A percentile compares a stretch with the other conserved stretches of the same genome.
Conservation (phyloP, 2,113 vertebrate genomes). For the Corvus cornix region DNA sequence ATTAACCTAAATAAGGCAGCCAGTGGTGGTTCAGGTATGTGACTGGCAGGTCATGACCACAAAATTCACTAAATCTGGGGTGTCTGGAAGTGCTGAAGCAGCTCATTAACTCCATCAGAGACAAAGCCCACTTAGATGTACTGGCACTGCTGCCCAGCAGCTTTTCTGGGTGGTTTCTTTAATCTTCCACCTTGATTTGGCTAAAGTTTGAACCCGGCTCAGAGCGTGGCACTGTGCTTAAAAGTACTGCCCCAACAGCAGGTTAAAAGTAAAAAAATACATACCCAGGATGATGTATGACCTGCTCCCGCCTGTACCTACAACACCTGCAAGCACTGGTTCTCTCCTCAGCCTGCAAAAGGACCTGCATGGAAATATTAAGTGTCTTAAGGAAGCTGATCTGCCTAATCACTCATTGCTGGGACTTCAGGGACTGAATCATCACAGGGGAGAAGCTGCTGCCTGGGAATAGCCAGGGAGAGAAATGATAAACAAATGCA, state of each 20-base stretch:
- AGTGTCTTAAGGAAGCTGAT: background rate
- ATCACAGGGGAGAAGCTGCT: background rate
- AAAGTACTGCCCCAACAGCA: background rate
- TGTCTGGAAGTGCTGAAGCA: background rate
- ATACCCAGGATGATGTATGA: background rate
- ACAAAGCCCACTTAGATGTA: rapidly evolving
- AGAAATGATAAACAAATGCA: background rate
- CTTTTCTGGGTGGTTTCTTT: background rate
- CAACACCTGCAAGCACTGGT: rapidly evolving
- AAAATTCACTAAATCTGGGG: background rate
- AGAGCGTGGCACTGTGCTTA: background rate
- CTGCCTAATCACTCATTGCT: background rate
- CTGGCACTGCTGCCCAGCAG: background rate
- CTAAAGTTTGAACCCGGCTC: background rate
- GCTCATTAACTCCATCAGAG: background rate
- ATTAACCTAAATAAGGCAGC: background rate
- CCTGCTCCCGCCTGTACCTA: background rate
- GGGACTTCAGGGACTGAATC: background rate
- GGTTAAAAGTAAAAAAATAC: background rate
- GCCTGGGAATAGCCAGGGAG: background rate
- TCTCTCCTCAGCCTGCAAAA: background rate
- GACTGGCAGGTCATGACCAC: background rate
- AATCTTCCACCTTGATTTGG: rapidly evolving
- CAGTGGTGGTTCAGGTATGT: background rate
- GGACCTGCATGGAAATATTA: background rate